phyloP scores from a whole-genome alignment of 2,888 invertebrate species.

The Sturmia bella region DNA sequence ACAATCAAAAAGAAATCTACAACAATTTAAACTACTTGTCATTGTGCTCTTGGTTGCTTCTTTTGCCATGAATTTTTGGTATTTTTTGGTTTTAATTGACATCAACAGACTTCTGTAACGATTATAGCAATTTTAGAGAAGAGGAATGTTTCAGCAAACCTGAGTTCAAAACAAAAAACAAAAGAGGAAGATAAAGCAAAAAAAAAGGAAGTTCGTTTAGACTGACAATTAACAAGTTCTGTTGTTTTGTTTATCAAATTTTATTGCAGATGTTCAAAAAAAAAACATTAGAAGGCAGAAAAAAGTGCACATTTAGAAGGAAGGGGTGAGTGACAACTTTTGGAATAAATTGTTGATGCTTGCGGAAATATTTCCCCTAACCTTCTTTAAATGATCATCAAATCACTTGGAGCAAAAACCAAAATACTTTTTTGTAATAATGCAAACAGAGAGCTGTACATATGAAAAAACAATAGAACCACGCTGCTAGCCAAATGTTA shows the following conservation, averaged over 20 bases:
- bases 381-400: too few relatives aligned
- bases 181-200: not conserved
- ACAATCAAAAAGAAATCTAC: constrained; percentile 44
- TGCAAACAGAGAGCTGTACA: too few relatives aligned
- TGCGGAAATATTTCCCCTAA: too few relatives aligned
- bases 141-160: constrained; percentile 24
- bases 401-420: too few relatives aligned
- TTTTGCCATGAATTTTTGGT: constrained; percentile 19
- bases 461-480: too few relatives aligned
- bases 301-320: not conserved
- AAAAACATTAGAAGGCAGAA: constrained; percentile 7
- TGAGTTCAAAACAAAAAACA: constrained; percentile 14
- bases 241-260: not conserved
- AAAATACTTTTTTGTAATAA: too few relatives aligned
- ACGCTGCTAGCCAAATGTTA: too few relatives aligned
- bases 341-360: too few relatives aligned
- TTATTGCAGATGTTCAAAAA: not conserved
- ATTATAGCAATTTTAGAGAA: constrained; percentile 8
- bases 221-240: constrained; percentile 48
- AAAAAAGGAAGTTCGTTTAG: not conserved
- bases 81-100: constrained; percentile 52
- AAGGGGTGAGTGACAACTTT: not conserved
- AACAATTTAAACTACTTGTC: constrained; percentile 46
- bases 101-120: constrained; percentile 14
- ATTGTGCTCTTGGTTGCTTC: constrained; percentile 19